Base-by-base conservation (phyloP, 2,888 invertebrate species). In the Cerastoderma edule region DNA sequence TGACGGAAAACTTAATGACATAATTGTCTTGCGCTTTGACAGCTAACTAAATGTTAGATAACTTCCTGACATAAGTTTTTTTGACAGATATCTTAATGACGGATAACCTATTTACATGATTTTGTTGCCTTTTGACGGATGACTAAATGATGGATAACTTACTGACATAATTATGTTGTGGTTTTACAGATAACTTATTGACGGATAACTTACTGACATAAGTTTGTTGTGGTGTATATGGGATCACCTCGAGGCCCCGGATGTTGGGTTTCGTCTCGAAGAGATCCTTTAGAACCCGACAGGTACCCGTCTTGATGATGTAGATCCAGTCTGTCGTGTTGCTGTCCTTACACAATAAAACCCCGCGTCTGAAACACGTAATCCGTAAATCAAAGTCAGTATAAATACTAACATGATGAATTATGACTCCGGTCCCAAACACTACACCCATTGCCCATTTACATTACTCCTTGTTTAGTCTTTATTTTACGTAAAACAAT, bases 321-420 rank as follows among this genome's bases (percentile, higher is more conserved):
- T 91, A 92, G 64, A 92, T 87, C 91, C 91, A 92, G 30, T 92
- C 92, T 8, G 88, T 81, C 13, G 81, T 71, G 72, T 89, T 90
- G 67, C 89, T 91, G 83, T 92, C 89, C 67, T 87, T 85, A 68
- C 92, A 92, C 27, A 92, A 86, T 24, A 92, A 78, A n/a, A 88
- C 84, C 3, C 91, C 92, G n/a, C 90, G 83, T 67, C 92, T 92
- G 75, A 16, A 81, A n/a, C n/a, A n/a, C n/a, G n/a, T n/a, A n/a
- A n/a, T n/a, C n/a, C n/a, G n/a, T n/a, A n/a, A n/a, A n/a, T n/a
- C n/a, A n/a, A n/a, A n/a, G n/a, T n/a, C n/a, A n/a, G n/a, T n/a
- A n/a, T n/a, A n/a, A n/a, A n/a, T n/a, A n/a, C n/a, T n/a, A n/a
- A n/a, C n/a, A n/a, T n/a, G n/a, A n/a, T n/a, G n/a, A n/a, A n/a